phyloP scores from a whole-genome alignment of 2,888 invertebrate genomes.

The Scelioninae gen. 1 region DNA sequence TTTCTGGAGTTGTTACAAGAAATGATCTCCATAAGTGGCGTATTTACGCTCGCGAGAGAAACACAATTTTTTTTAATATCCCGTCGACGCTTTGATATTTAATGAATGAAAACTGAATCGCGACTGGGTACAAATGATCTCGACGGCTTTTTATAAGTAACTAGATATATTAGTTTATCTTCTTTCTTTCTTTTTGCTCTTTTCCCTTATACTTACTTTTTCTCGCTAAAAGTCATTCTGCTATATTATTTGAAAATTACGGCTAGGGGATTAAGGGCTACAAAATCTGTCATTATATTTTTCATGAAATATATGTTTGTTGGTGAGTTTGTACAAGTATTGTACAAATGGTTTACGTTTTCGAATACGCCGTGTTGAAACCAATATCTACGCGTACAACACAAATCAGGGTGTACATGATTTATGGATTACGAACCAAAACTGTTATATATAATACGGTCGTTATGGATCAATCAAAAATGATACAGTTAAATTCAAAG shows the following conservation, averaged over 20 bases:
- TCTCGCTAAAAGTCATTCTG: slow-evolving; percentile 18
- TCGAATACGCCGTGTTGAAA: slow-evolving; percentile 20
- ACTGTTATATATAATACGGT: slow-evolving; percentile 40
- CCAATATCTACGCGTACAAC: slow-evolving; percentile 34
- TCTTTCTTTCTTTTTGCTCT: too few relatives aligned
- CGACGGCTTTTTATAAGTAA: slow-evolving; percentile 13
- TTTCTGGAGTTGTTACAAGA: slow-evolving; percentile 60
- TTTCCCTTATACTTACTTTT: neutral
- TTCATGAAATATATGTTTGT: slow-evolving; percentile 14
- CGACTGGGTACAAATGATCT: neutral
- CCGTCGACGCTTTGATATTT: slow-evolving; percentile 36
- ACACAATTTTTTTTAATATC: slow-evolving; percentile 7
- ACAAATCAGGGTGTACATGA: slow-evolving; percentile 32
- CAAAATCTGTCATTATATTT: slow-evolving; percentile 40
- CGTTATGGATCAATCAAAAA: slow-evolving; percentile 46
- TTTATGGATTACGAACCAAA: slow-evolving; percentile 21
- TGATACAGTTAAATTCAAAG: slow-evolving; percentile 8
- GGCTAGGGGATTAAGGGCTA: slow-evolving; percentile 27
- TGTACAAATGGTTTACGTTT: slow-evolving; percentile 39
- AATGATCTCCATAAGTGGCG: slow-evolving; percentile 63
- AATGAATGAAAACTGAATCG: slow-evolving; percentile 28
- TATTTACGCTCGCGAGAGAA: slow-evolving; percentile 49
- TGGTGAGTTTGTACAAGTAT: slow-evolving; percentile 3
- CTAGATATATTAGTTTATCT: slow-evolving; percentile 26
- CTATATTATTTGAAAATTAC: slow-evolving; percentile 7